Conservation (phyloP, 2,888 invertebrate species). For the Heliconius sara region DNA sequence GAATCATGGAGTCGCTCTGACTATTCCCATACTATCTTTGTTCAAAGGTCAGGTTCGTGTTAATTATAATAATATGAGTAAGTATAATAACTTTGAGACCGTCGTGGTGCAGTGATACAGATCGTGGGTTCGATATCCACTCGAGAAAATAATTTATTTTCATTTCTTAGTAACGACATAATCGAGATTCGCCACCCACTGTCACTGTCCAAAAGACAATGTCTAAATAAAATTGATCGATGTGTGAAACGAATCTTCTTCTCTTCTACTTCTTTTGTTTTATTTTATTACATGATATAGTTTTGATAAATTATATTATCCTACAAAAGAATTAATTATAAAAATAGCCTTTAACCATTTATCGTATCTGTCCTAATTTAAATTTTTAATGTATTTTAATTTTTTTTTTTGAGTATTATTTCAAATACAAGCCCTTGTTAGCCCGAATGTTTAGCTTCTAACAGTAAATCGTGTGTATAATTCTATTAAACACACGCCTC, state of each 20-base stretch:
- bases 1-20: background rate
- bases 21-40: background rate
- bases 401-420: background rate
- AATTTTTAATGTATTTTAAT: background rate
- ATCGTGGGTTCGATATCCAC: no score
- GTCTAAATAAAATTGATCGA: no score
- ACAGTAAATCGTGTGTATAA: slow-evolving; percentile 47
- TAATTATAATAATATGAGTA: background rate
- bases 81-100: background rate
- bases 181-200: no score
- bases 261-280: no score
- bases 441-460: background rate
- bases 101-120: no score
- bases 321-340: no score
- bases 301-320: no score
- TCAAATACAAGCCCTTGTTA: slow-evolving; percentile 7
- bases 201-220: no score
- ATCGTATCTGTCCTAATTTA: background rate
- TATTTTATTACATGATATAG: no score
- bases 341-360: background rate
- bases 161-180: no score
- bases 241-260: no score
- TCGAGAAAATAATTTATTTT: no score
- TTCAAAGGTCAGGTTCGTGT: background rate
- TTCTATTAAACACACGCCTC: slow-evolving; percentile 61